A percentile compares a stretch with the other conserved stretches of the same genome.
Conservation (phyloP, 2,888 invertebrate genomes). For the Lasioglossum marginatum region DNA sequence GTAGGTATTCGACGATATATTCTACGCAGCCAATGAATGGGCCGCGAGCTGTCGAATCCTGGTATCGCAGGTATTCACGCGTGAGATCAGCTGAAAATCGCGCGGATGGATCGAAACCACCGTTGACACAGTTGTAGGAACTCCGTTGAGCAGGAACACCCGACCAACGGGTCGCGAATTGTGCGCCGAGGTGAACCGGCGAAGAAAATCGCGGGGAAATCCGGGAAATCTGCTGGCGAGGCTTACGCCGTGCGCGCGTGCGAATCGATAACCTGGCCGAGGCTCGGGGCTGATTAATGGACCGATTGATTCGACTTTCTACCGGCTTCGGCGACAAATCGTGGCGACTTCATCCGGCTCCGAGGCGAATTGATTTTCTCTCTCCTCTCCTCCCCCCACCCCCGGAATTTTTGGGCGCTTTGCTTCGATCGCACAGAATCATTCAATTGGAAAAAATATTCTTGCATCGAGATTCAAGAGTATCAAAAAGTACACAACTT, state of each 20-base stretch:
- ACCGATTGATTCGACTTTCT: conserved; percentile 26
- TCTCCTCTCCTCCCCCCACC: not conserved
- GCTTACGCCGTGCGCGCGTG: conserved; percentile 4
- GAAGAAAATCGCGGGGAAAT: conserved; percentile 26
- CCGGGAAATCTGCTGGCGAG: conserved; percentile 19
- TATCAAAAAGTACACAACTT: too few species aligned
- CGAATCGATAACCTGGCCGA: conserved; percentile 15
- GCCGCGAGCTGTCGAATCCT: conserved; percentile 9
- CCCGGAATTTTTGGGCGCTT: not conserved
- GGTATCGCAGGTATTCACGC: conserved; percentile 34
- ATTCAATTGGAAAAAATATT: not conserved
- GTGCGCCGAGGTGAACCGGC: not conserved
- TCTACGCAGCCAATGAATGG: conserved; percentile 27
- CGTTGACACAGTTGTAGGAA: conserved; percentile 31
- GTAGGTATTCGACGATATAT: conserved; percentile 28
- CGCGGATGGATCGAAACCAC: conserved; percentile 23
- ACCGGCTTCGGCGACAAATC: conserved; percentile 3
- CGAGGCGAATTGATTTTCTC: conserved; percentile 11
- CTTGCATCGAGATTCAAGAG: not conserved
- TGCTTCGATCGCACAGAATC: not conserved
- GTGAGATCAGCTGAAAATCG: conserved; percentile 21
- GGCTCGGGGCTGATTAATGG: conserved; percentile 19
- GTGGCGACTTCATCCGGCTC: not conserved
- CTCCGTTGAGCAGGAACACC: not conserved
- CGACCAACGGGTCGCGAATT: not conserved